Evolutionary conservation across 1,140 invertebrate species (phyloP).

Genomic region (Liolophura sinensis): DNA sequence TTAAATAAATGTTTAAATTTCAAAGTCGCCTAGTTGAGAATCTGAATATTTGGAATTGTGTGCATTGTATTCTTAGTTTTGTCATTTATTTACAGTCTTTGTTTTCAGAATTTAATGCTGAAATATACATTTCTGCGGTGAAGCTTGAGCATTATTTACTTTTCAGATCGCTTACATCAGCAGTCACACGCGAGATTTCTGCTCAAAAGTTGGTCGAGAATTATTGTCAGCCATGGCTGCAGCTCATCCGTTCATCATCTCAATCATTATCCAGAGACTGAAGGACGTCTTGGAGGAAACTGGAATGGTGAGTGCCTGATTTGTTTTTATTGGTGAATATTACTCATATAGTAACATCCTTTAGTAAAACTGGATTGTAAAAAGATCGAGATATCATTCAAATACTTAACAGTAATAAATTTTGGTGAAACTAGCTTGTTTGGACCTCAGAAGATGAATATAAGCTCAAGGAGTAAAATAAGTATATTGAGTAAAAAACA

Average conservation of each 20-base stretch:
- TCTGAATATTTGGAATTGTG: too few species aligned
- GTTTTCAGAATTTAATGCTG: neutral
- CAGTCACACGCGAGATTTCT: conserved; percentile 72
- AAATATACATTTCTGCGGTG: neutral
- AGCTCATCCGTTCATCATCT: conserved; percentile 73
- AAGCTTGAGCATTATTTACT: neutral
- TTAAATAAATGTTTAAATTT: too few species aligned
- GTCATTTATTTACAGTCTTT: neutral
- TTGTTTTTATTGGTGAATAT: too few species aligned
- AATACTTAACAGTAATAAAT: too few species aligned
- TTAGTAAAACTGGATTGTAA: too few species aligned
- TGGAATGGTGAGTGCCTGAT: conserved; percentile 62
- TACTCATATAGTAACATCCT: too few species aligned
- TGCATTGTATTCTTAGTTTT: neutral
- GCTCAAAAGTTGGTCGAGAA: conserved; percentile 75
- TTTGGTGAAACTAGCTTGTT: too few species aligned
- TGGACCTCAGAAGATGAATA: too few species aligned
- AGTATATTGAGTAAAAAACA: too few species aligned
- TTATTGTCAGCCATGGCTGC: conserved; percentile 72
- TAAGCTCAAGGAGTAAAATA: too few species aligned
- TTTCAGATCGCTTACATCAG: conserved; percentile 76
- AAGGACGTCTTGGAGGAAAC: conserved; percentile 69
- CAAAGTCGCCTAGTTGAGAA: too few species aligned
- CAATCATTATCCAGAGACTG: conserved; percentile 65
- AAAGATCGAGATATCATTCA: too few species aligned